A percentile compares a stretch with the other conserved stretches of the same genome.
Evolutionary conservation across 2,888 invertebrate species (phyloP).

Genomic region (Campoletis raptor): DNA sequence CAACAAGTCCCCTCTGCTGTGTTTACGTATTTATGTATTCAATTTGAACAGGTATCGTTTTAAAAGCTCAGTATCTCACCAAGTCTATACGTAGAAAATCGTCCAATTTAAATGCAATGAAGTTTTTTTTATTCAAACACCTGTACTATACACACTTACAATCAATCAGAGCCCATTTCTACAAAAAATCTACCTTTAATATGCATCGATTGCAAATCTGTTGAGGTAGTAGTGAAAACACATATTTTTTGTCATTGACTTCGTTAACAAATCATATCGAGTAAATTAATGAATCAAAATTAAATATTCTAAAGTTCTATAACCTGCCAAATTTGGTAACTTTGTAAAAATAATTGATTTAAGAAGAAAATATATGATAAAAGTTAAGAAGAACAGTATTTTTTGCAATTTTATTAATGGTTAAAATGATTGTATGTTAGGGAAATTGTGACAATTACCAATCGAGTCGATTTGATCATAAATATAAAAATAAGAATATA

Average conservation of each 20-base stretch:
- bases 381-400: neutral
- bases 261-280: neutral
- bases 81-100: neutral
- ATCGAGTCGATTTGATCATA: neutral
- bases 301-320: neutral
- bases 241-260: neutral
- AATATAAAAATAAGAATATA: neutral
- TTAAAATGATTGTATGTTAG: neutral
- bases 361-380: neutral
- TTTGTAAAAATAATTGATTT: neutral
- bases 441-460: neutral
- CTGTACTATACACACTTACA: neutral
- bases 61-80: neutral
- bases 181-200: neutral
- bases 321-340: neutral
- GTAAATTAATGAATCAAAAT: neutral
- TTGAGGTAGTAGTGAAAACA: neutral
- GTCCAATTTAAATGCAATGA: slow-evolving; percentile 1
- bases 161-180: neutral
- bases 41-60: neutral
- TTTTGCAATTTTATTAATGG: neutral
- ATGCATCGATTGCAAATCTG: neutral
- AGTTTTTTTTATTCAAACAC: neutral
- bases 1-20: neutral
- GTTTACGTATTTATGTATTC: neutral